These are phyloP conservation scores for Oryctolagus cuniculus DNA, from an alignment of 2,113 vertebrate species.

Conservation along the genomic window DNA sequence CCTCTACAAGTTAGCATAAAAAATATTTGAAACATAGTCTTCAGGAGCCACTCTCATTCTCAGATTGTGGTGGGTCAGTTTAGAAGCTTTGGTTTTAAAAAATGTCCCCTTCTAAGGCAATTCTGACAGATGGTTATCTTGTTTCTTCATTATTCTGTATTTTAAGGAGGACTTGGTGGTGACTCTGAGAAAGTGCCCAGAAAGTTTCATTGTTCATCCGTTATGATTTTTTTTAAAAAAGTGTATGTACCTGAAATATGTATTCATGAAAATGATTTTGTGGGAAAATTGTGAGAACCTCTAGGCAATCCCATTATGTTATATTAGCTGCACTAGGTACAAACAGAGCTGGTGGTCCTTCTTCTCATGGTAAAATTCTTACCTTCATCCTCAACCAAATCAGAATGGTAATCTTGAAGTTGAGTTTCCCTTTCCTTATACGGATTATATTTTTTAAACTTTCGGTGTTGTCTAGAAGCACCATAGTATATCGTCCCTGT, in stretches of 20 bases:
- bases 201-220: neutral
- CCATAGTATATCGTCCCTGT: neutral
- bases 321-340: neutral
- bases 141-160: neutral
- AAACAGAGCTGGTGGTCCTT: neutral
- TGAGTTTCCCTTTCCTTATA: neutral
- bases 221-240: neutral
- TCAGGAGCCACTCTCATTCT: neutral
- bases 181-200: neutral
- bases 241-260: neutral
- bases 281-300: neutral
- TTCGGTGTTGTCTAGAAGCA: neutral
- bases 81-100: conserved; percentile 18
- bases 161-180: neutral
- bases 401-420: conserved; percentile 17
- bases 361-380: neutral
- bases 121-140: conserved; percentile 48
- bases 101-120: neutral
- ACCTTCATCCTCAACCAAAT: neutral
- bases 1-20: conserved; percentile 9
- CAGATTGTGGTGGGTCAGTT: neutral
- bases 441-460: neutral
- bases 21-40: conserved; percentile 19
- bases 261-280: neutral
- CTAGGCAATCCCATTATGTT: neutral